Base-by-base conservation (phyloP, 2,888 invertebrate species). In the Campoplex nolae region DNA sequence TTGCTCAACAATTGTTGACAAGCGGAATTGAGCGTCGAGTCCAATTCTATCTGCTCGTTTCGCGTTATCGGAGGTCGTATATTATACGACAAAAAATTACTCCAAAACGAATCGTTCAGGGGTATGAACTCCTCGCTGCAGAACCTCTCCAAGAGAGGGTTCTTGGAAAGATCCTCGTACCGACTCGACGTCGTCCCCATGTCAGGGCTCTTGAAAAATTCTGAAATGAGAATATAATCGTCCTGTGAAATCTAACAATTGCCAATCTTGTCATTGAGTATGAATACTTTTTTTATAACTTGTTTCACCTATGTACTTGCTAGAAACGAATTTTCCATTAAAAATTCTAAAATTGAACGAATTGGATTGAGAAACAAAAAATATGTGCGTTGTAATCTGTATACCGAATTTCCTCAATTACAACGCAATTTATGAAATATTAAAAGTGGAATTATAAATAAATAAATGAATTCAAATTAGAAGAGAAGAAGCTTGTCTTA, bases 81-180 rank as follows among this genome's bases (percentile, higher is more conserved):
- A 89, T 98, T 98, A 93, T 98, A 99, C 0, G 99, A 97, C 56
- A 99, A 95, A 89, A 99, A 96, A 89, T 97, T 97, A 93, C 98
- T 98, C 99, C 99, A 99, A 94, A 98, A 99, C 0, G 97, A 97
- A 93, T 98, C 98, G 93, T 98, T 98, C 9, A 97, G 96, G 7
- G 97, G 96, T 90, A 99, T 97, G 56, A 97, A 95, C 89, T 98
- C 97, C 56, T 96, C 95, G 0, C 98, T 97, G 88, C 97, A 97
- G 93, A 99, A 98, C 88, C 96, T 96, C 86, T 96, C 95, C 73
- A 99, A 95, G 92, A 97, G 96, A 92, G 97, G 97, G 95, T 99
- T 99, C 88, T 95, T 96, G 42, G 97, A 96, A 89, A 99, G 95
- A 93, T 99, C 98, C 78, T 96, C 96, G 92, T 97, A 97, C 90